Conservation (phyloP, 2,113 vertebrate genomes). For the Dolichotis patagonum region DNA sequence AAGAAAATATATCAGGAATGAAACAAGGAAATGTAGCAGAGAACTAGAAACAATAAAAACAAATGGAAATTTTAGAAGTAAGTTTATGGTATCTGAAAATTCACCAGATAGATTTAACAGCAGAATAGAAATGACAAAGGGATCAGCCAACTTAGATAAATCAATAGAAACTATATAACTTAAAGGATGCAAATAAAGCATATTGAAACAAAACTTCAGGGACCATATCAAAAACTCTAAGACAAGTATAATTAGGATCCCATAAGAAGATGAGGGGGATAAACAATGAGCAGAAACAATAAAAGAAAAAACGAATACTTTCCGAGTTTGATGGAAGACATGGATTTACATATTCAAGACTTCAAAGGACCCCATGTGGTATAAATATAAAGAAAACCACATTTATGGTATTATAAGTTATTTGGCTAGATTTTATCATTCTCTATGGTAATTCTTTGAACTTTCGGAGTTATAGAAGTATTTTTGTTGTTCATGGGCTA, state of each 20-base stretch:
- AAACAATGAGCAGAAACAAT: not conserved
- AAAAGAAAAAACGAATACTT: not conserved
- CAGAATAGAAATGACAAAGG: not conserved
- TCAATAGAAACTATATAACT: no score
- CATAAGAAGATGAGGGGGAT: not conserved
- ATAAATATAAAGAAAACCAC: not conserved
- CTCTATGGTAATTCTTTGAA: not conserved
- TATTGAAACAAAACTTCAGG: not conserved
- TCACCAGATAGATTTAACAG: not conserved
- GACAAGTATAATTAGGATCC: not conserved
- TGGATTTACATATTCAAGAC: not conserved
- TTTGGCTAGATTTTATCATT: not conserved
- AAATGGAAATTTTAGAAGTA: not conserved
- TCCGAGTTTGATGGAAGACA: not conserved
- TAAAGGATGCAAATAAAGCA: not conserved
- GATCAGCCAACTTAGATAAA: no score
- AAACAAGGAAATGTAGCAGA: not conserved
- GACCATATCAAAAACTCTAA: not conserved
- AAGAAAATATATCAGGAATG: not conserved
- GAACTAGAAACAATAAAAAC: not conserved
- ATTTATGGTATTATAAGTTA: not conserved
- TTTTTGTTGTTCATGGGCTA: not conserved
- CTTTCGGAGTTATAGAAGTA: not conserved
- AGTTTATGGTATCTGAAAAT: no score
- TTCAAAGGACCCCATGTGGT: not conserved